Evolutionary conservation across 2,888 invertebrate genomes (phyloP), one percentile per base, ranked within the genome.

Genomic region (Lysandra bellargus): DNA sequence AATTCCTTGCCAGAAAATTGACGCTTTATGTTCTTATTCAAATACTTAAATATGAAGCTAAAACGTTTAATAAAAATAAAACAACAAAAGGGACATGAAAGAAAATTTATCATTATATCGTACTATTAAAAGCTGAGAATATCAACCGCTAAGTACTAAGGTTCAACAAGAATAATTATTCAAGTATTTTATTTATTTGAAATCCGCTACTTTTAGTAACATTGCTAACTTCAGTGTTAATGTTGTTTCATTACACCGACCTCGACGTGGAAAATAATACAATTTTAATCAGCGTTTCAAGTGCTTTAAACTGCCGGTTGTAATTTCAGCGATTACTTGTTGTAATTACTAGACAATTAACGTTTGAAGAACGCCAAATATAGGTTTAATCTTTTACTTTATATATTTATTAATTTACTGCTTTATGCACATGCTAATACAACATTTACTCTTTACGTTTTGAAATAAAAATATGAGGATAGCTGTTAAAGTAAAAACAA

Each of bases 261-360:
- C 9, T 3, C 69, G 30, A 33, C 69, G 14, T 69, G 14, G 4
- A 64, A 69, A 69, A 5, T 75, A 75, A 49, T 53, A 57, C 6
- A 53, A 49, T 53, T 57, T 23, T 76, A 76, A 75, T 49, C 44
- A 75, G 14, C 75, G 44, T 4, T 75, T 30, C 30, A 75, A 76
- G 57, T 76, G 53, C 53, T 17, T 53, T 17, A 33, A 44, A 57
- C 17, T 33, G 76, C 30, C 57, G 30, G 75, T 49, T 49, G 75
- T 75, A 49, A 76, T 76, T 76, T 37, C 53, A 57, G 12, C 7
- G 33, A 33, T 14, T 57, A 33, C 76, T 76, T 76, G 76, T 14
- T 23, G 76, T 49, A 75, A 75, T 49, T n/a, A 33, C 76, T 76
- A 17, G 57, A 76, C 23, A 53, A 23, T 49, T 49, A 49, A 53